Evolutionary conservation across 1,140 invertebrate genomes (phyloP).

Genomic region (Micrasema longulum): DNA sequence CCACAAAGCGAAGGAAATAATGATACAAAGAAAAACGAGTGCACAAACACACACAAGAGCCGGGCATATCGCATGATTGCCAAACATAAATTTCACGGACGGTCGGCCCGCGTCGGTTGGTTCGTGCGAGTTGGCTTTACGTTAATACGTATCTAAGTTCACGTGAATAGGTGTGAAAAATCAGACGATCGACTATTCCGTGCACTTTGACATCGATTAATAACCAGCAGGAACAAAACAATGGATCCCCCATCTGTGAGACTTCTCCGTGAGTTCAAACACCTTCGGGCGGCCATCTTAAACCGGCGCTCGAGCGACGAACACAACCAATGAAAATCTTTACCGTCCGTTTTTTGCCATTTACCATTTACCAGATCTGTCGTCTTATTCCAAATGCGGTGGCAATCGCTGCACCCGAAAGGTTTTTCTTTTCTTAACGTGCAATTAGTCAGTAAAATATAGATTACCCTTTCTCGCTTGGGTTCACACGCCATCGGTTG

Average conservation of each 20-base stretch:
- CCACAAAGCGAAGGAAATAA: slow-evolving; percentile 45
- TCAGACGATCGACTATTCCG: slow-evolving; percentile 24
- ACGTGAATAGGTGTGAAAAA: slow-evolving; percentile 36
- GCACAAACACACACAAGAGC: slow-evolving; percentile 1
- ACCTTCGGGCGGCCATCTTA: neutral
- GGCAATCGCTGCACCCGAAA: slow-evolving; percentile 12
- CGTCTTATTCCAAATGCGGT: slow-evolving; percentile 1
- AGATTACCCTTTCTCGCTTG: slow-evolving; percentile 1
- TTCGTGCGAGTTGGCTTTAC: neutral
- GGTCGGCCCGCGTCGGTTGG: neutral
- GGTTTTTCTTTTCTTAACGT: slow-evolving; percentile 19
- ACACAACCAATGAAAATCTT: no score
- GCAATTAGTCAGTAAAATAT: slow-evolving; percentile 34
- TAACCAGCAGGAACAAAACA: neutral
- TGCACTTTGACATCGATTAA: slow-evolving; percentile 36
- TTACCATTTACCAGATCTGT: no score
- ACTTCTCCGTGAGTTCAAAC: neutral
- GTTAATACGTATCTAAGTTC: neutral
- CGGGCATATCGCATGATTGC: slow-evolving; percentile 50
- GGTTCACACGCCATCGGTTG: slow-evolving; percentile 34
- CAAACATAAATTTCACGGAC: slow-evolving; percentile 50
- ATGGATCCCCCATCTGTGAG: slow-evolving; percentile 1
- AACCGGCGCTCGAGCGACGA: no score
- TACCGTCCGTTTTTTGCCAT: no score
- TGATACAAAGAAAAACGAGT: slow-evolving; percentile 36